Evolutionary conservation across 2,113 vertebrate species (phyloP).

Genomic region (Scalopus aquaticus): DNA sequence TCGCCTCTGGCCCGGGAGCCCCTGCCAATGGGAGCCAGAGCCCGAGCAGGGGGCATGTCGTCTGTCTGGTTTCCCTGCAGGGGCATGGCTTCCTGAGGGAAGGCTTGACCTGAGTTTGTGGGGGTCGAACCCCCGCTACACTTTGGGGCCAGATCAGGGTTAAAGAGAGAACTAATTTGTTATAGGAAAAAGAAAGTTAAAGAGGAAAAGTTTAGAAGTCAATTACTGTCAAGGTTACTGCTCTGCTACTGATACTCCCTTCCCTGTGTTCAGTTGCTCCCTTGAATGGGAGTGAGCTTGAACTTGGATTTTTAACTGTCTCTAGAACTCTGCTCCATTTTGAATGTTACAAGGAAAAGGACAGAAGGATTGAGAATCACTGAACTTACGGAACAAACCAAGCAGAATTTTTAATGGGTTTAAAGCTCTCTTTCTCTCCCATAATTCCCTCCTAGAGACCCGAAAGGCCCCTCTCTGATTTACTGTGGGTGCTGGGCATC

Average conservation of each 20-base stretch:
- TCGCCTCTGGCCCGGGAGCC: neutral
- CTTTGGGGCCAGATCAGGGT: neutral
- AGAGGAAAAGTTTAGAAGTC: neutral
- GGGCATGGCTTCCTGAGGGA: neutral
- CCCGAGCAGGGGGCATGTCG: neutral
- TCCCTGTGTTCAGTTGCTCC: neutral
- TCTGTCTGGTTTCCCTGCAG: neutral
- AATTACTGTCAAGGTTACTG: neutral
- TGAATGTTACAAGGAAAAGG: neutral
- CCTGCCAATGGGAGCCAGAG: conserved; percentile 51
- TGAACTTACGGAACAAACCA: neutral
- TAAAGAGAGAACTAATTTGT: neutral
- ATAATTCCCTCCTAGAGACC: neutral
- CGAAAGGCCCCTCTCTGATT: neutral
- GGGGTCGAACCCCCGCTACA: neutral
- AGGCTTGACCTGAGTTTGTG: fast-evolving
- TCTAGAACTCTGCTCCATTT: neutral
- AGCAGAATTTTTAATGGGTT: neutral
- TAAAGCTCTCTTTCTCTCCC: neutral
- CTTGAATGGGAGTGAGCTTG: neutral
- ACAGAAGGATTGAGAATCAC: neutral
- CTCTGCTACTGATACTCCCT: neutral
- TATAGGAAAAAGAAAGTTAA: neutral
- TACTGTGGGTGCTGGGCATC: neutral
- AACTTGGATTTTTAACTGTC: neutral